A percentile compares a stretch with the other conserved stretches of the same genome.
Evolutionary conservation across 23 tunicate species (phyloP).

Genomic region (Oikopleura dioica): DNA sequence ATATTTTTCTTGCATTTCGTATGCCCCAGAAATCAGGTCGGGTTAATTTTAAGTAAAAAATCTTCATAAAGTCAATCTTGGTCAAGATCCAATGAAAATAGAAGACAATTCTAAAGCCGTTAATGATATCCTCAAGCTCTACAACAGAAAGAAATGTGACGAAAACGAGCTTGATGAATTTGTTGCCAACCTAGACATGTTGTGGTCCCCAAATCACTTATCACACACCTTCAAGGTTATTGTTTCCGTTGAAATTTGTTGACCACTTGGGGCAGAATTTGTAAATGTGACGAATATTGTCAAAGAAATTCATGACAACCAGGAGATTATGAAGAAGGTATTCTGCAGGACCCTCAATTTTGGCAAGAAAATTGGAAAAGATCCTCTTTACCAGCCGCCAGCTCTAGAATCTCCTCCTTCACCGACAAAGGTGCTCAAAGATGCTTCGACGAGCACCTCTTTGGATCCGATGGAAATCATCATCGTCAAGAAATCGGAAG

Average conservation of each 20-base stretch:
- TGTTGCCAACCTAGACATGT: not conserved
- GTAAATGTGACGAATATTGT: not conserved
- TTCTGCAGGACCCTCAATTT: not conserved
- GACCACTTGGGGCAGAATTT: not conserved
- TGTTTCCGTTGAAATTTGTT: too few relatives aligned
- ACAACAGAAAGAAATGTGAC: constrained; percentile 6
- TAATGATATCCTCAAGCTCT: not conserved
- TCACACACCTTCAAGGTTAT: not conserved
- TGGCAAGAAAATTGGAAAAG: not conserved
- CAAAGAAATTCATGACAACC: not conserved
- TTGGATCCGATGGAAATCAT: not conserved
- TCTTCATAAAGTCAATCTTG: too few relatives aligned
- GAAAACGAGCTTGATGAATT: not conserved
- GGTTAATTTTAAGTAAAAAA: too few relatives aligned
- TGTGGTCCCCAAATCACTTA: not conserved
- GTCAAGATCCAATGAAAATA: not conserved
- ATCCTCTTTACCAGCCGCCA: too few relatives aligned
- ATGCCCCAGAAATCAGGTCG: too few relatives aligned
- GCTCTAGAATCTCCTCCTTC: too few relatives aligned
- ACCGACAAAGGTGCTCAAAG: not conserved
- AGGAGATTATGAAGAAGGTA: not conserved
- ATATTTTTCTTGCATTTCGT: too few relatives aligned
- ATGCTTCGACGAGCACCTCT: not conserved
- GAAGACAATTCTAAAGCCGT: not conserved
- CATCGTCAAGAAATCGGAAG: not conserved